These are phyloP conservation scores for Trematomus bernacchii DNA, from an alignment of 2,797 vertebrate species.

Conservation along the genomic window DNA sequence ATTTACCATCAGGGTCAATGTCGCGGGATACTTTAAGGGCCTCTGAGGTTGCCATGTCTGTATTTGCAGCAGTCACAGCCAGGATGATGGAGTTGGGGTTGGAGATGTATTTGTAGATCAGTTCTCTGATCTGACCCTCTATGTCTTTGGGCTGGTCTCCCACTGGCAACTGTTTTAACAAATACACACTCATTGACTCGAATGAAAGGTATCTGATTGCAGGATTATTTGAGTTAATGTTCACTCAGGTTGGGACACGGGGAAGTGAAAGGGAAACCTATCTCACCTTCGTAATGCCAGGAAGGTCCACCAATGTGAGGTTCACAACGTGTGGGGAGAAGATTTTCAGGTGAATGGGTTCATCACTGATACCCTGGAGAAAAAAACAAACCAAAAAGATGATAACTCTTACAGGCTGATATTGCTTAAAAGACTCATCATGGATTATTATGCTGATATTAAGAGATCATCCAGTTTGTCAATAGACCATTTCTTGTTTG, in stretches of 20 bases:
- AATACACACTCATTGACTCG: not conserved
- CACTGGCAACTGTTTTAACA: constrained; percentile 90
- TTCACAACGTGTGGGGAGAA: constrained; percentile 97
- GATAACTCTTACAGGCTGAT: not conserved
- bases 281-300: constrained; percentile 96
- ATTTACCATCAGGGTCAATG: constrained; percentile 94
- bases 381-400: not conserved
- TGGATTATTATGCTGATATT: not conserved
- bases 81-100: constrained; percentile 99
- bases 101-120: constrained; percentile 95
- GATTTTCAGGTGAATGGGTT: constrained; percentile 97
- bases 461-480: not conserved
- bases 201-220: no score
- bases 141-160: constrained; percentile 98
- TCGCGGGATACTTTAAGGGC: constrained; percentile 97
- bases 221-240: not conserved
- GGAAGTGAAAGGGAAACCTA: not conserved
- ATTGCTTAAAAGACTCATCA: not conserved
- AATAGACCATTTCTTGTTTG: not conserved
- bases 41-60: constrained; percentile 99
- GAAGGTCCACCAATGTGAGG: constrained; percentile 96
- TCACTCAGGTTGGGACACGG: not conserved
- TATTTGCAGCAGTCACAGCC: constrained; percentile 97
- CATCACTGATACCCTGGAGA: constrained; percentile 93
- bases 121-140: constrained; percentile 96